Percentiles rank a stretch among this genome's conserved stretches.
Conservation (phyloP, 35 echinoderm and acorn worm species). For the Patiria miniata region DNA sequence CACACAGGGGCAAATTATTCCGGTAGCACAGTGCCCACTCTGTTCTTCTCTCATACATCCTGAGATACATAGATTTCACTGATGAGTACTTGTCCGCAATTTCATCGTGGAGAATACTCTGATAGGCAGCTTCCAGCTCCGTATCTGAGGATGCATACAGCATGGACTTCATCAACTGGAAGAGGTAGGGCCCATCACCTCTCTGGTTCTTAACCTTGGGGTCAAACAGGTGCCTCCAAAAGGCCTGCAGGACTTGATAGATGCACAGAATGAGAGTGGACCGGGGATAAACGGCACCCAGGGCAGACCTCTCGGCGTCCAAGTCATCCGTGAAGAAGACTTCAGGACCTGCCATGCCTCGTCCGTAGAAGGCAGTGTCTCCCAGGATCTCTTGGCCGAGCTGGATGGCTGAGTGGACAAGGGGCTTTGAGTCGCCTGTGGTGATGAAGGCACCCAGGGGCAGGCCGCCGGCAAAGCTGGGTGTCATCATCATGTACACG, state of each 20-base stretch:
- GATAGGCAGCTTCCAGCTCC: not conserved
- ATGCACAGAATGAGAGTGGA: constrained; percentile 41
- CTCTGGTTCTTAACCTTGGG: not conserved
- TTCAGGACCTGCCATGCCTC: constrained; percentile 9
- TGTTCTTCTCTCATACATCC: constrained; percentile 25
- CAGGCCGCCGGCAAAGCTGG: constrained; percentile 45
- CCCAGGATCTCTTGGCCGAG: not conserved
- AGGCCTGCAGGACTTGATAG: constrained; percentile 44
- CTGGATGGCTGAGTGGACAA: constrained; percentile 5
- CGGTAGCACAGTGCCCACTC: constrained; percentile 43
- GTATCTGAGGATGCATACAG: constrained; percentile 15
- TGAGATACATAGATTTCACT: not conserved
- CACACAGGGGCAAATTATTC: constrained; percentile 19
- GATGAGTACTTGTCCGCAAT: constrained; percentile 12
- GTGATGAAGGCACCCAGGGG: constrained; percentile 39
- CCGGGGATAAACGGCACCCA: constrained; percentile 34
- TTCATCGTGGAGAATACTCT: not conserved
- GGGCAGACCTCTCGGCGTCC: constrained; percentile 20
- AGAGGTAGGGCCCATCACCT: constrained; percentile 8
- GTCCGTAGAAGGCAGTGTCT: constrained; percentile 32
- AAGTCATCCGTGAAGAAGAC: constrained; percentile 70
- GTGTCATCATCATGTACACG: constrained; percentile 34
- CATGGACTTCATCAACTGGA: constrained; percentile 31
- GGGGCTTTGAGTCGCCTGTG: constrained; percentile 12
- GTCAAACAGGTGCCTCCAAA: constrained; percentile 37